A percentile compares a stretch with the other conserved stretches of the same genome.
Conservation (phyloP, 2,888 invertebrate species). For the Calameuta idolon region DNA sequence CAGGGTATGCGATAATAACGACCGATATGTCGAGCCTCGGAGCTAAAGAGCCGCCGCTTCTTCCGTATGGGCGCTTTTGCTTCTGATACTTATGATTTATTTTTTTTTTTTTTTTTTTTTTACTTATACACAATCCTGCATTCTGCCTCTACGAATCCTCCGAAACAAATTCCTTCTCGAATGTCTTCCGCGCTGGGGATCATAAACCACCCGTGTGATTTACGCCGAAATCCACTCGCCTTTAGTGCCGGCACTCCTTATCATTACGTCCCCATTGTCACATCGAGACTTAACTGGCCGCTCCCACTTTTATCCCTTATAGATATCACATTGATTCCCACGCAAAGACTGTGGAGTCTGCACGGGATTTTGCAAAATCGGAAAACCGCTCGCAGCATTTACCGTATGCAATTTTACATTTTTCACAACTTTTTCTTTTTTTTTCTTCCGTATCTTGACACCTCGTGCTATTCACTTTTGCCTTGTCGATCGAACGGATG, state of each 20-base stretch:
- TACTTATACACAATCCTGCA: too few species aligned
- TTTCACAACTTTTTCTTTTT: too few species aligned
- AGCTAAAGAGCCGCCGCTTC: too few species aligned
- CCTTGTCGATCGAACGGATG: too few species aligned
- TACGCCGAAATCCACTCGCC: slow-evolving; percentile 1
- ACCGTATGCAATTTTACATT: slow-evolving; percentile 17
- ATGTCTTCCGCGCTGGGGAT: background rate
- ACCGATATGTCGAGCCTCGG: slow-evolving; percentile 45
- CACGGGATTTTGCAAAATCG: slow-evolving; percentile 46
- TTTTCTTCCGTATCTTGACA: too few species aligned
- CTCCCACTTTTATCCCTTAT: too few species aligned
- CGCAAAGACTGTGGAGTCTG: slow-evolving; percentile 44
- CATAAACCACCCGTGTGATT: background rate
- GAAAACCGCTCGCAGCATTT: slow-evolving; percentile 37
- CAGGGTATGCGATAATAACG: slow-evolving; percentile 58
- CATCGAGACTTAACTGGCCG: too few species aligned
- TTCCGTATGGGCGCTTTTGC: too few species aligned
- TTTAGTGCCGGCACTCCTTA: slow-evolving; percentile 3
- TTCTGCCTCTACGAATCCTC: background rate
- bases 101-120: too few species aligned
- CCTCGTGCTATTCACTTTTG: too few species aligned
- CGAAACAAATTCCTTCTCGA: background rate
- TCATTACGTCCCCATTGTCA: background rate
- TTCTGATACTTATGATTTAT: too few species aligned
- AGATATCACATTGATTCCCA: too few species aligned